These are phyloP conservation scores for Rhynchomys soricoides DNA, from an alignment of 2,113 vertebrate species.

Conservation along the genomic window DNA sequence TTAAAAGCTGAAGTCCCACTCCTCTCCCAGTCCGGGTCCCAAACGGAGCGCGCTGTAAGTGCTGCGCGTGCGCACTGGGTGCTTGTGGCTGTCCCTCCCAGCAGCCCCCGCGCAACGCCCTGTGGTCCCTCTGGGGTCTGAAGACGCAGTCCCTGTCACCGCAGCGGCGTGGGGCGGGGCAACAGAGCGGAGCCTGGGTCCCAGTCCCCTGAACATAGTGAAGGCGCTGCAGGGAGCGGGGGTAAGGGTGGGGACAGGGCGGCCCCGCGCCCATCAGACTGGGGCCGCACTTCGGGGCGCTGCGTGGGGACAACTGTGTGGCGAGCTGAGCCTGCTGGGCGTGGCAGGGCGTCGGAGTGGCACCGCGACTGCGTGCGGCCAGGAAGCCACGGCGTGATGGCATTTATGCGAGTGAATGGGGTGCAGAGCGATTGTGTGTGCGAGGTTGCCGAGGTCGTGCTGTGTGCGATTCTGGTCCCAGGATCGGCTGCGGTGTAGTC, in stretches of 20 bases:
- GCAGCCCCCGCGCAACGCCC: neutral
- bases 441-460: neutral
- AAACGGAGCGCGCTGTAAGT: neutral
- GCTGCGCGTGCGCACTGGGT: conserved; percentile 50
- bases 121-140: fast-evolving
- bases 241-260: neutral
- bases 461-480: no score
- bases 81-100: neutral
- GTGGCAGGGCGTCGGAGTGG: neutral
- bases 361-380: neutral
- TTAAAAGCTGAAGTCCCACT: neutral
- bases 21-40: fast-evolving
- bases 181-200: neutral
- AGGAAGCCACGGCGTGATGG: neutral
- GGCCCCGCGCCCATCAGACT: no score
- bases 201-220: no score
- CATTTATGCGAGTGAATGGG: neutral
- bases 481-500: neutral
- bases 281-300: neutral
- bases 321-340: neutral
- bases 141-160: neutral
- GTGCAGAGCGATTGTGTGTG: neutral
- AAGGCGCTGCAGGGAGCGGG: neutral
- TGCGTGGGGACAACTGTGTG: neutral
- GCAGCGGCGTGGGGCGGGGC: neutral